These are phyloP conservation scores for Neomonachus schauinslandi DNA, from an alignment of 2,113 vertebrate genomes.

Conservation along the genomic window DNA sequence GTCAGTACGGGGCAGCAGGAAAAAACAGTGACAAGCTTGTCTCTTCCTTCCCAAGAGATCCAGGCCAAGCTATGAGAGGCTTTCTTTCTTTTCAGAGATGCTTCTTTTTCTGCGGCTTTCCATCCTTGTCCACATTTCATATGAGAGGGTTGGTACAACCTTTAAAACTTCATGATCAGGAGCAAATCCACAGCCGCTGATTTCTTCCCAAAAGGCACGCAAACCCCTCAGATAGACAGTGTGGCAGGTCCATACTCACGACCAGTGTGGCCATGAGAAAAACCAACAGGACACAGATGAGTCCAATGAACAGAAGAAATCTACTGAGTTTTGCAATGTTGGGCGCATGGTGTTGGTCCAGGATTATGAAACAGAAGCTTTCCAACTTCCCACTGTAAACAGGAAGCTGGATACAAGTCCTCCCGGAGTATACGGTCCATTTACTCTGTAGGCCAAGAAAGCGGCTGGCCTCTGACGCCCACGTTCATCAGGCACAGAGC, in stretches of 20 bases:
- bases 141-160: neutral
- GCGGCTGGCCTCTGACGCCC: conserved; percentile 95
- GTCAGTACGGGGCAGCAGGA: neutral
- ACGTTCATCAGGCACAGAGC: conserved; percentile 95
- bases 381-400: conserved; percentile 93
- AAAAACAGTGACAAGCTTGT: conserved; percentile 41
- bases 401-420: conserved; percentile 97
- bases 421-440: conserved; percentile 95
- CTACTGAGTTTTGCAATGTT: conserved; percentile 96
- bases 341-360: conserved; percentile 95
- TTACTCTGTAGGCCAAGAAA: conserved; percentile 94
- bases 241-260: conserved; percentile 96
- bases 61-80: neutral
- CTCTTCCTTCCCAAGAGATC: neutral
- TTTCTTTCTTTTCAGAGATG: conserved; percentile 9
- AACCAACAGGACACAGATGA: conserved; percentile 95
- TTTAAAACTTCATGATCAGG: conserved; percentile 66
- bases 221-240: conserved; percentile 95
- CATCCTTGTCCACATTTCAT: neutral
- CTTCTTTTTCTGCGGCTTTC: conserved; percentile 23
- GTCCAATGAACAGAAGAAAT: conserved; percentile 96
- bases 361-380: conserved; percentile 93
- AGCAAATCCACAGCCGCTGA: conserved; percentile 58
- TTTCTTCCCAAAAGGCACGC: conserved; percentile 61
- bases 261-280: conserved; percentile 98